Conservation (phyloP, 1,140 invertebrate species). For the Gerris buenoi region DNA sequence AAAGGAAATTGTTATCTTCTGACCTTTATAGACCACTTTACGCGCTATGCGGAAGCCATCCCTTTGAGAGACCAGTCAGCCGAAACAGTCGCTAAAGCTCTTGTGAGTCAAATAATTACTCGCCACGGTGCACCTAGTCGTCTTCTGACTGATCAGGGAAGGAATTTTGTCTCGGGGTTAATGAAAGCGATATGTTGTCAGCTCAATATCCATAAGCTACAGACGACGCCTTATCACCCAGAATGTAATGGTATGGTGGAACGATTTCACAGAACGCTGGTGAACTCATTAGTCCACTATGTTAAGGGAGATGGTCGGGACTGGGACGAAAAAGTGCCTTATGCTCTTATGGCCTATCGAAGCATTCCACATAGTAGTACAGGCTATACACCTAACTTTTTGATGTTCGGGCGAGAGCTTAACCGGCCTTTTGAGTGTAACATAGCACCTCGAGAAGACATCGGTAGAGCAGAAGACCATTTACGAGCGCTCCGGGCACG, state of each 20-base stretch:
- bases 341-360: too few relatives aligned
- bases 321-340: too few relatives aligned
- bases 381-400: too few relatives aligned
- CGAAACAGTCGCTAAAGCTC: conserved; percentile 16
- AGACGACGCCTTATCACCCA: conserved; percentile 3
- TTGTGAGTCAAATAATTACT: conserved; percentile 20
- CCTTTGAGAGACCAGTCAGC: conserved; percentile 22
- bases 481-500: too few relatives aligned
- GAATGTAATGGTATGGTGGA: not conserved
- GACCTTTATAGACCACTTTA: conserved; percentile 23
- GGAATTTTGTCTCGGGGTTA: conserved; percentile 16
- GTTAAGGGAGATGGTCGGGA: too few relatives aligned
- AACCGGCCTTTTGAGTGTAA: too few relatives aligned
- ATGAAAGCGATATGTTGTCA: conserved; percentile 8
- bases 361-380: too few relatives aligned
- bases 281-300: not conserved
- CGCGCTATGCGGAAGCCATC: conserved; percentile 22
- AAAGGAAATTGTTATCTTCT: conserved; percentile 22
- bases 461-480: too few relatives aligned
- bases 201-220: conserved; percentile 10
- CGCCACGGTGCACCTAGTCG: conserved; percentile 19
- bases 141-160: conserved; percentile 20
- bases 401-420: too few relatives aligned
- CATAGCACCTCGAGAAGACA: too few relatives aligned
- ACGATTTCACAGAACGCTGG: not conserved